These are phyloP conservation scores for Galeopterus variegatus DNA, from an alignment of 2,113 vertebrate species.

Conservation along the genomic window DNA sequence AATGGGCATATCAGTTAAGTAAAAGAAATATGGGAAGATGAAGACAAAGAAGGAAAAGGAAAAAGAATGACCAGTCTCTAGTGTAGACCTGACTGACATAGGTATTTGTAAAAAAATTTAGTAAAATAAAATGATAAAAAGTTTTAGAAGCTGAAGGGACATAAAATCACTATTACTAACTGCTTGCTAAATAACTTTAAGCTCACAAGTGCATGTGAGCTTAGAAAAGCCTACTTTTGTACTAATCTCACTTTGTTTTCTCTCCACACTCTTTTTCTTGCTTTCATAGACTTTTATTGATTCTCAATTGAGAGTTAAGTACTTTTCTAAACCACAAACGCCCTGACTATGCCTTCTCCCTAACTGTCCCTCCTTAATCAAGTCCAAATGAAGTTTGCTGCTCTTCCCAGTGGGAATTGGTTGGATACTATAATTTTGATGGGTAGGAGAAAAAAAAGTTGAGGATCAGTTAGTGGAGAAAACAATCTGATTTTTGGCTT, in stretches of 20 bases:
- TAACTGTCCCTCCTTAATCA: background rate
- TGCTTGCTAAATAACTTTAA: background rate
- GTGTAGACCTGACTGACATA: background rate
- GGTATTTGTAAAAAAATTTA: background rate
- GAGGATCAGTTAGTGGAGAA: background rate
- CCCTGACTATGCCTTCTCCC: background rate
- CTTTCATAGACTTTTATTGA: conserved; percentile 5
- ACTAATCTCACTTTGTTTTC: conserved; percentile 30
- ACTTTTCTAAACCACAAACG: conserved; percentile 2
- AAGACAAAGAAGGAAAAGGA: background rate
- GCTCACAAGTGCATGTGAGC: background rate
- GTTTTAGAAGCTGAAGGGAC: background rate
- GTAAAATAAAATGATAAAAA: background rate
- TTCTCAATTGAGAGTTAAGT: conserved; percentile 38
- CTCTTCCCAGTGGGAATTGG: background rate
- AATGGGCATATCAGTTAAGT: background rate
- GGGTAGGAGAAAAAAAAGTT: background rate
- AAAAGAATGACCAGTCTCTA: background rate
- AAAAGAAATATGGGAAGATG: background rate
- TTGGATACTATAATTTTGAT: background rate
- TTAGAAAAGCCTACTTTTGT: conserved; percentile 45
- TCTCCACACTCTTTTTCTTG: background rate
- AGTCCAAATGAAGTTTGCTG: background rate
- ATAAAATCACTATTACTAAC: conserved; percentile 23
- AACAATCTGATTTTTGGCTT: background rate